Percentiles rank a stretch among this genome's conserved stretches.
These are phyloP conservation scores for Eufriesea mexicana DNA, from an alignment of 1,140 invertebrate genomes.

Conservation along the genomic window DNA sequence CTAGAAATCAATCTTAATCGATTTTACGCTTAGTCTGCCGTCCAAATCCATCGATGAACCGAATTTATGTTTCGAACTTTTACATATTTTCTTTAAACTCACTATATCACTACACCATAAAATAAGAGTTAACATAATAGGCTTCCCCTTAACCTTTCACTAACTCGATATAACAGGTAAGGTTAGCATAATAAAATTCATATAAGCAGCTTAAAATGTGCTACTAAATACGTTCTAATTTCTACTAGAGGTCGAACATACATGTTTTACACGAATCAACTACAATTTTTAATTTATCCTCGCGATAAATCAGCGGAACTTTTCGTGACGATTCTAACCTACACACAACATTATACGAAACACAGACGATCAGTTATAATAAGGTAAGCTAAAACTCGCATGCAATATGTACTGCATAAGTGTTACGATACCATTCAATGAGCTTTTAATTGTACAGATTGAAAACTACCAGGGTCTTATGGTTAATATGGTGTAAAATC, in stretches of 20 bases:
- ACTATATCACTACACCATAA: not conserved
- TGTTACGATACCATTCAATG: not conserved
- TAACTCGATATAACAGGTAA: not conserved
- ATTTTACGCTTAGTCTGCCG: not conserved
- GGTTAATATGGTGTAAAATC: not conserved
- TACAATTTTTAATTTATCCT: not conserved
- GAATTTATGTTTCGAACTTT: not conserved
- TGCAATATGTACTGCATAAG: not conserved
- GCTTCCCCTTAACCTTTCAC: not conserved
- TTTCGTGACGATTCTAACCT: not conserved
- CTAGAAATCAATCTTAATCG: conserved; percentile 11
- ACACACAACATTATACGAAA: not conserved
- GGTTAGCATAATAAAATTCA: conserved; percentile 6
- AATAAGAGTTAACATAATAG: not conserved
- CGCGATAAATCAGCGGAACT: not conserved
- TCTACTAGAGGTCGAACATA: not conserved
- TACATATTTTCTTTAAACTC: not conserved
- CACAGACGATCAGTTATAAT: not conserved
- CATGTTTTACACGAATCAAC: not conserved
- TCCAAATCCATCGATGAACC: not conserved
- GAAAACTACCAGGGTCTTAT: not conserved
- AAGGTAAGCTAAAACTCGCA: not conserved
- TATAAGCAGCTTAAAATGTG: conserved; percentile 8
- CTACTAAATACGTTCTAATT: not conserved
- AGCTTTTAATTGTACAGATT: conserved; percentile 12